phyloP scores from a whole-genome alignment of 2,113 vertebrate genomes.

The Turnix velox region DNA sequence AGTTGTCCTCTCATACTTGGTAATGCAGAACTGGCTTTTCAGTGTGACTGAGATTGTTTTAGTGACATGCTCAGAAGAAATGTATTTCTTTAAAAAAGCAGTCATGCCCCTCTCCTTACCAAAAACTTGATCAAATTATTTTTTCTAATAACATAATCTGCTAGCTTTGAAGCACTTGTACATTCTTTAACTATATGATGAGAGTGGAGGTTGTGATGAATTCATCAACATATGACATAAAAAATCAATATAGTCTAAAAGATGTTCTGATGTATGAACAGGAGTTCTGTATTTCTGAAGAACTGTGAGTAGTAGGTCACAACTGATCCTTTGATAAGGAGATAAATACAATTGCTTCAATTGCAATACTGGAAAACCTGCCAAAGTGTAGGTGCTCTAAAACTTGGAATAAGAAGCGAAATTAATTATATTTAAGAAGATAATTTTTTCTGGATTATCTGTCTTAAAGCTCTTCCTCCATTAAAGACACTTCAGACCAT shows the following conservation, averaged over 20 bases:
- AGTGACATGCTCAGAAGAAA: not conserved
- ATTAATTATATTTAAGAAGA: not conserved
- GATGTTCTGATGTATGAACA: not conserved
- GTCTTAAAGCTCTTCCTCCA: not conserved
- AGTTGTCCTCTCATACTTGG: not conserved
- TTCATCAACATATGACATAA: not conserved
- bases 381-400: not conserved
- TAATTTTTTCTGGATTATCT: not conserved
- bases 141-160: not conserved
- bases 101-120: fast-evolving
- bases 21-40: not conserved
- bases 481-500: not conserved
- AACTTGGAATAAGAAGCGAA: not conserved
- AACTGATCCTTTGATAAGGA: not conserved
- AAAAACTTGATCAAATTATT: not conserved
- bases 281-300: not conserved
- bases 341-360: not conserved
- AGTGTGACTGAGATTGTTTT: not conserved
- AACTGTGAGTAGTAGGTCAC: not conserved
- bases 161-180: not conserved
- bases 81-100: not conserved
- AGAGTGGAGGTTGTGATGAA: not conserved
- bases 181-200: not conserved
- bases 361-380: not conserved
- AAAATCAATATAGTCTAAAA: not conserved